Evolutionary conservation across 1,140 invertebrate species (phyloP), one percentile per base, ranked within the genome.

Genomic region (Drosophila persimilis): DNA sequence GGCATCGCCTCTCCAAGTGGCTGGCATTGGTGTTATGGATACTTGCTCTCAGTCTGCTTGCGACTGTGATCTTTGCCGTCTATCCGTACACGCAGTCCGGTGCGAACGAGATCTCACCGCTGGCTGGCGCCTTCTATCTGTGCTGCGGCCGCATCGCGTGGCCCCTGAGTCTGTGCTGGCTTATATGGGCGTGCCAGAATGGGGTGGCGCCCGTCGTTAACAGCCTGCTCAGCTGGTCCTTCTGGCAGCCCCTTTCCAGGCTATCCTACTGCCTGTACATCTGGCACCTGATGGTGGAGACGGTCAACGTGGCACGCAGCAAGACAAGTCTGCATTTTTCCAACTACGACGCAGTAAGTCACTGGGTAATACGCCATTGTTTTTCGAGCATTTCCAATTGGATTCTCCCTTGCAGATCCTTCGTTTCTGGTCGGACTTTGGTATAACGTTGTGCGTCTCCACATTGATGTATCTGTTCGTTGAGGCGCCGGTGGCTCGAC

Each of bases 121-220:
- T 91, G 24, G 92, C 93, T 45, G 93, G 93, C 1, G 93, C 94
- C 1, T 92, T 95, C 22, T 96, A 96, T 71, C 93, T 93, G 1
- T 92, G 94, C 17, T 92, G 95, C 22, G 92, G 94, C 53, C 92
- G 95, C 41, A 91, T 93, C 5, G 85, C 92, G 0, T 96, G 95
- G 94, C 92, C 93, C 0, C 6, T 95, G 0, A 92, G 92, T 0
- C 47, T 96, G 1, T 92, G 93, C 2, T 96, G 95, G 95, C 92
- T 96, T 1, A 93, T 96, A n/a, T 94, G 95, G 69, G 94, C 94
- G 0, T 95, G 95, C 73, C 91, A 92, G 4, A 92, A 93, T 47
- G 95, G 94, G 11, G 93, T 94, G 80, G 95, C 93, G 65, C 95
- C 93, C 52, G 89, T 92, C 6, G 77, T 93, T 6, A 92, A 93